Conservation (phyloP, 2,797 vertebrate species). For the Semotilus atromaculatus region DNA sequence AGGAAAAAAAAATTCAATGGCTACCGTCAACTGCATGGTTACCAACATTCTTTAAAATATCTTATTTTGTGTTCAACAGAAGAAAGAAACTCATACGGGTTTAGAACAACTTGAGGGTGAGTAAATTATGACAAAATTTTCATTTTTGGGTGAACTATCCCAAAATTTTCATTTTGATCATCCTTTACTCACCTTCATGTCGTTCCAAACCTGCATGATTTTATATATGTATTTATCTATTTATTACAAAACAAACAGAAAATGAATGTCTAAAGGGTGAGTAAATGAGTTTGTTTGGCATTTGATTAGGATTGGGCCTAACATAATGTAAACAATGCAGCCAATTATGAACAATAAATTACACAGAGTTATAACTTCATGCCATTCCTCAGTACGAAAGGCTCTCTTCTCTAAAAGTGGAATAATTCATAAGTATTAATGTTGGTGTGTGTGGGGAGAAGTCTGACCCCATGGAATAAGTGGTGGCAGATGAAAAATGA, state of each 20-base stretch:
- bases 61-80: too few relatives aligned
- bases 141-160: too few relatives aligned
- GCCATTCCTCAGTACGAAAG: neutral
- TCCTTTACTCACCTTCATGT: neutral
- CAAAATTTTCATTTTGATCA: too few relatives aligned
- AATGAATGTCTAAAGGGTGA: neutral
- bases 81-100: too few relatives aligned
- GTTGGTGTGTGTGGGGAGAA: neutral
- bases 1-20: too few relatives aligned
- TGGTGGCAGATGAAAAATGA: slow-evolving; percentile 11
- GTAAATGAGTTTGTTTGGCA: neutral
- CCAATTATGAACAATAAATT: neutral
- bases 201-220: neutral
- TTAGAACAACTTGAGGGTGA: too few relatives aligned
- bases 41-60: too few relatives aligned
- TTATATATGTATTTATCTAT: neutral
- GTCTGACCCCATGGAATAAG: slow-evolving; percentile 23
- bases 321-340: neutral
- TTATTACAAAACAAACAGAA: neutral
- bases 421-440: slow-evolving; percentile 28
- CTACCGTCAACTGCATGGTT: too few relatives aligned
- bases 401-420: slow-evolving; percentile 27
- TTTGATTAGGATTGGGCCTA: neutral
- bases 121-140: too few relatives aligned
- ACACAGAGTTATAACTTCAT: neutral